phyloP scores from a whole-genome alignment of 53 echinoderm and acorn worm species.

The Luidia sarsii region DNA sequence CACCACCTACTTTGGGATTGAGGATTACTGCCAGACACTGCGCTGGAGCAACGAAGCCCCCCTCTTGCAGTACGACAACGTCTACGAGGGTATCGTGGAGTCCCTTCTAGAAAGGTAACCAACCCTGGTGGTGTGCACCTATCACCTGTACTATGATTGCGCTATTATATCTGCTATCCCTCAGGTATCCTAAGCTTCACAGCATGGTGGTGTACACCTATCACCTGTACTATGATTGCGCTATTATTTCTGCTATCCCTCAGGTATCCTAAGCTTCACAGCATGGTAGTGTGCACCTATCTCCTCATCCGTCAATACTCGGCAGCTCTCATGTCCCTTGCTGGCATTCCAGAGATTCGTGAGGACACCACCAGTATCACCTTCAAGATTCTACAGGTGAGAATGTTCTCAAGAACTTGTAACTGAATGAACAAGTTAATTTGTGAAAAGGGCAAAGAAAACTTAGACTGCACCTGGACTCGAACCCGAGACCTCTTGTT shows the following conservation, averaged over 20 bases:
- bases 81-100: conserved; percentile 72
- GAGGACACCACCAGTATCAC: conserved; percentile 71
- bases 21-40: conserved; percentile 65
- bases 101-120: conserved; percentile 70
- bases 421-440: too few species aligned
- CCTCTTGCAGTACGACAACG: conserved; percentile 73
- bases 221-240: too few species aligned
- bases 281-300: conserved; percentile 89
- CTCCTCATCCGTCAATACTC: conserved; percentile 94
- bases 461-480: too few species aligned
- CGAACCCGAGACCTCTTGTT: too few species aligned
- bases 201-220: conserved; percentile 92
- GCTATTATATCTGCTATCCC: background rate
- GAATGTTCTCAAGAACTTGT: too few species aligned
- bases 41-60: conserved; percentile 85
- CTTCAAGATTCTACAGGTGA: conserved; percentile 59
- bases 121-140: conserved; percentile 89
- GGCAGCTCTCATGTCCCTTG: conserved; percentile 80
- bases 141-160: conserved; percentile 42
- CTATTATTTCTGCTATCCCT: background rate
- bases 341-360: conserved; percentile 51
- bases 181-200: conserved; percentile 91
- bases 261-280: conserved; percentile 94
- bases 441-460: too few species aligned
- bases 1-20: conserved; percentile 76